A percentile compares a stretch with the other conserved stretches of the same genome.
These are phyloP conservation scores for Progne subis DNA, from an alignment of 2,113 vertebrate species.

Conservation along the genomic window DNA sequence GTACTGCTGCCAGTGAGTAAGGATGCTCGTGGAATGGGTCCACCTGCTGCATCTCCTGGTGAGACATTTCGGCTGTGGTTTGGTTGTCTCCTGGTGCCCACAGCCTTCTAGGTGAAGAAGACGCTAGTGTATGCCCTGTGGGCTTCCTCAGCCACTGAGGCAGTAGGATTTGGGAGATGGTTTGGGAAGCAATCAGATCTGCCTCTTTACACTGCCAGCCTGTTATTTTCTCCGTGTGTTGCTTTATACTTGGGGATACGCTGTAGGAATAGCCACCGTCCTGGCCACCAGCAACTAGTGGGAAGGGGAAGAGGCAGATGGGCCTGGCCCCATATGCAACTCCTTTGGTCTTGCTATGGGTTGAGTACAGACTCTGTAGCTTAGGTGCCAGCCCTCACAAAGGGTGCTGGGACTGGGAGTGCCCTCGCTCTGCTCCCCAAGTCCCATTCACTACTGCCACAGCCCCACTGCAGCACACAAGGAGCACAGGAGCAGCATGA, in stretches of 20 bases:
- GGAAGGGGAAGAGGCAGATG: background rate
- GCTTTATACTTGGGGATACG: background rate
- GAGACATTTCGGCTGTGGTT: background rate
- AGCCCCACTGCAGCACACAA: fast-evolving
- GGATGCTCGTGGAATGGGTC: fast-evolving
- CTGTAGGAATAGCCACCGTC: background rate
- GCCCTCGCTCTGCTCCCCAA: background rate
- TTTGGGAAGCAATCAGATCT: background rate
- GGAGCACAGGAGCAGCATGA: fast-evolving
- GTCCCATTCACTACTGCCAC: fast-evolving
- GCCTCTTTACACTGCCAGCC: background rate
- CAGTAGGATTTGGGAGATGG: background rate
- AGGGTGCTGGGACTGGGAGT: background rate
- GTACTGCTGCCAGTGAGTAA: background rate
- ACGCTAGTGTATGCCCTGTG: background rate
- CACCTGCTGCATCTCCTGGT: background rate
- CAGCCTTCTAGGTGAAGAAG: background rate
- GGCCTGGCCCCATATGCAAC: background rate
- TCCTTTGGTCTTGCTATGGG: background rate
- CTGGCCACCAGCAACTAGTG: background rate
- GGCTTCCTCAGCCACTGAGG: fast-evolving
- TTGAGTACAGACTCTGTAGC: too few relatives aligned
- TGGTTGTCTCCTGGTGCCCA: background rate
- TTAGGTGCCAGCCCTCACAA: background rate
- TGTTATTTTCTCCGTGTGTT: background rate